Evolutionary conservation across 2,888 invertebrate genomes (phyloP).

Genomic region (Parnassius glacialis): DNA sequence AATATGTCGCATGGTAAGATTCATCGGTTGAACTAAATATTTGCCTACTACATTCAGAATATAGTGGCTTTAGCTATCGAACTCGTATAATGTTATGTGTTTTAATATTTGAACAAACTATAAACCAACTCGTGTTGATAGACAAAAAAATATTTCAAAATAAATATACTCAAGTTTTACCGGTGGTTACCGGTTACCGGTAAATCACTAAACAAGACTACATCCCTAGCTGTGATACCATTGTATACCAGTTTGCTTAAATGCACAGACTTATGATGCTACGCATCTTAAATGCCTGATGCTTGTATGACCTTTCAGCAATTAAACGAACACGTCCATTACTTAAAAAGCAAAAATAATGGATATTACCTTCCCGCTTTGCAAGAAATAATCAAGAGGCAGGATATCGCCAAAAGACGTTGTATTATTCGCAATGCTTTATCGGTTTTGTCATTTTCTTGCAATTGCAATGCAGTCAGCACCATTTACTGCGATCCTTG

Average conservation of each 20-base stretch:
- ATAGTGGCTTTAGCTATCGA: too few relatives aligned
- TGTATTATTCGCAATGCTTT: slow-evolving; percentile 5
- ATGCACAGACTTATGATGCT: too few relatives aligned
- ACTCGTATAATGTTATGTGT: too few relatives aligned
- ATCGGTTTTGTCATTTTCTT: slow-evolving; percentile 17
- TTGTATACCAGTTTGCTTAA: too few relatives aligned
- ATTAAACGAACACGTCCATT: slow-evolving; percentile 3
- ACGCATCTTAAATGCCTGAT: background rate
- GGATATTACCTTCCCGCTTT: background rate
- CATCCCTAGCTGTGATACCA: too few relatives aligned
- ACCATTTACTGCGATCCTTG: slow-evolving; percentile 16
- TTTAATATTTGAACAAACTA: slow-evolving; percentile 7
- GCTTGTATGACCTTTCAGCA: slow-evolving; percentile 9
- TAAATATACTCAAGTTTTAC: too few relatives aligned
- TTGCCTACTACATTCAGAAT: too few relatives aligned
- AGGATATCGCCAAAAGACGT: slow-evolving; percentile 12
- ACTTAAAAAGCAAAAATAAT: slow-evolving; percentile 4
- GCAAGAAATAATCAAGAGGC: slow-evolving; percentile 1
- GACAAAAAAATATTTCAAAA: too few relatives aligned
- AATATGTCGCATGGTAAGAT: too few relatives aligned
- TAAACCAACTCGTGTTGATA: slow-evolving; percentile 5
- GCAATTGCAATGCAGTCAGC: slow-evolving; percentile 12
- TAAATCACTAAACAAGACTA: too few relatives aligned
- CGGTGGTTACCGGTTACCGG: too few relatives aligned
- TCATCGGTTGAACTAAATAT: too few relatives aligned